Conservation (phyloP, 2,113 vertebrate species). For the Neopipo cinnamomea region DNA sequence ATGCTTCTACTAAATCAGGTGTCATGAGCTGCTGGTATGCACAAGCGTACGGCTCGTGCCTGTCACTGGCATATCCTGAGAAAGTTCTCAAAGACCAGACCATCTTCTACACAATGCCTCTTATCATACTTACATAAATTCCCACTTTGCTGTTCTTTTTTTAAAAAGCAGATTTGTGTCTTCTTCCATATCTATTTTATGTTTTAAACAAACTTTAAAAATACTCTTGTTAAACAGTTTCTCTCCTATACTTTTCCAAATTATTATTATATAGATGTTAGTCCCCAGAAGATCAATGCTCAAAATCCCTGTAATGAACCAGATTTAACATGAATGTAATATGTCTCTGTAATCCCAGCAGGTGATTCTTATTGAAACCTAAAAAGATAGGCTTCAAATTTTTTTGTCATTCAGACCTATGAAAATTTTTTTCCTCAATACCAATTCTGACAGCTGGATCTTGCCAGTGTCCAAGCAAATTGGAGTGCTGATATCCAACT, state of each 20-base stretch:
- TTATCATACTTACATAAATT: background rate
- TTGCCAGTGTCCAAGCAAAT: background rate
- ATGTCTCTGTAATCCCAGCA: background rate
- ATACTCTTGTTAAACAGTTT: background rate
- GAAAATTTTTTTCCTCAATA: background rate
- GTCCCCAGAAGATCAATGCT: background rate
- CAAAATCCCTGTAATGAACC: background rate
- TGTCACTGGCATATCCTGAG: background rate
- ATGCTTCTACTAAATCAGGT: background rate
- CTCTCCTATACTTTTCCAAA: background rate
- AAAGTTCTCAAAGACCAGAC: background rate
- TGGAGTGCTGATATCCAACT: background rate
- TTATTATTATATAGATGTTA: background rate
- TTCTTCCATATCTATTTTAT: background rate
- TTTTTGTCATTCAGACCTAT: background rate
- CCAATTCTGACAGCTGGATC: background rate
- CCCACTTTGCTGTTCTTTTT: background rate
- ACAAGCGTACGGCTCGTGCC: background rate
- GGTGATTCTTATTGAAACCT: background rate
- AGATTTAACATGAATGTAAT: background rate
- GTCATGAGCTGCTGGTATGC: background rate
- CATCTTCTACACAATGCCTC: background rate
- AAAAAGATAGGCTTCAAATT: background rate
- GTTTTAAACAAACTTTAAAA: background rate
- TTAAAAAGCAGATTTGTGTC: background rate